Base-by-base conservation (phyloP, 2,797 vertebrate species). In the Acanthis flammea region DNA sequence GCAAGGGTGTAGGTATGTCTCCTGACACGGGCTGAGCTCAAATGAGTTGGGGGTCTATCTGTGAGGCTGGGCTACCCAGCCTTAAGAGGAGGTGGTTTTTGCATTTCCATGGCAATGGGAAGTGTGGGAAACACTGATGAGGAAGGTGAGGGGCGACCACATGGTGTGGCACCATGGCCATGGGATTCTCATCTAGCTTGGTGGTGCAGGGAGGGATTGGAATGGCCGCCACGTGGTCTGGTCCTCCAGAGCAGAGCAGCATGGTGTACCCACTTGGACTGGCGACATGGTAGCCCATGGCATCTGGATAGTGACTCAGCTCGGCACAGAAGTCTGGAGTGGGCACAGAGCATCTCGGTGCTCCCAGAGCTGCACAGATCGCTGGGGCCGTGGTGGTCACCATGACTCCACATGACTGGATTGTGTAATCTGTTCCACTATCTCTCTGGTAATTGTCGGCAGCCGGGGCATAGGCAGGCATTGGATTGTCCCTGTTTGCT, bases 331-430 rank as follows among this genome's bases (percentile, higher is more conserved):
- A 55, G 54, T 55, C n/a, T 55, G n/a, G 54, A 33, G 53, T 55
- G 21, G n/a, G 14, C n/a, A 23, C 14, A n/a, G 21, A 55, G 21
- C 6, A 33, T 33, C 54, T 33, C 6, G 1, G 19, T 3, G 0
- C 54, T 33, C n/a, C 54, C 54, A 33, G 54, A 55, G 22, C n/a
- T 55, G 53, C 53, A 15, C 53, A 55, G 31, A 33, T 33, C 3
- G 3, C 6, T 33, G 9, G n/a, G 14, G 21, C 53, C n/a, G 15
- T 33, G 53, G 53, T 23, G n/a, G 53, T 23, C 4, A 1, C n/a
- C 53, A 10, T 55, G 21, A n/a, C 21, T 54, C 21, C 31, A 4
- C 21, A 15, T 54, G 48, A 21, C 53, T 54, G 53, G 53, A n/a
- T n/a, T 54, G 31, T 9, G 53, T n/a, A 14, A 54, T 23, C 21